A percentile compares a stretch with the other conserved stretches of the same genome.
phyloP scores from a whole-genome alignment of 1,140 invertebrate genomes.

The Drosophila trapezifrons region DNA sequence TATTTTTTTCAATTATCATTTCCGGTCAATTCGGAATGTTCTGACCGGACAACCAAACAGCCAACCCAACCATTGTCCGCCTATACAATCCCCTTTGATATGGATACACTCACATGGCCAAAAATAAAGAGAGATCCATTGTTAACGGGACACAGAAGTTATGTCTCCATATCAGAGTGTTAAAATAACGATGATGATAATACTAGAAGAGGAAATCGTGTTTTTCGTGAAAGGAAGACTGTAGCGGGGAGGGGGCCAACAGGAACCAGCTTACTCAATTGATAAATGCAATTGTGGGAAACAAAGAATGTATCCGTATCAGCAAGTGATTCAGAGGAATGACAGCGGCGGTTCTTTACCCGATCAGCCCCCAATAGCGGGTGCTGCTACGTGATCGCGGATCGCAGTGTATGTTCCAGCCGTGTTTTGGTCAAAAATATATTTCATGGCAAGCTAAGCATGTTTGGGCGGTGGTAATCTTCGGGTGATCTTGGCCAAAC shows the following conservation, averaged over 20 bases:
- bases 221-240: slow-evolving; percentile 29
- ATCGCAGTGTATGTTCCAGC: background rate
- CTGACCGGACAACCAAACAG: slow-evolving; percentile 19
- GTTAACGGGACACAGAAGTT: slow-evolving; percentile 38
- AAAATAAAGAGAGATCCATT: slow-evolving; percentile 43
- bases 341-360: slow-evolving; percentile 2
- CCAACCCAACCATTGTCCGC: slow-evolving; percentile 16
- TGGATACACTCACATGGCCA: slow-evolving; percentile 44
- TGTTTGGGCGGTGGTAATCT: slow-evolving; percentile 18
- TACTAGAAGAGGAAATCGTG: slow-evolving; percentile 55
- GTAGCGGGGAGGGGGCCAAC: background rate
- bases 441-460: slow-evolving; percentile 11
- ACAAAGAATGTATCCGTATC: slow-evolving; percentile 59
- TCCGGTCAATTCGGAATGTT: slow-evolving; percentile 66
- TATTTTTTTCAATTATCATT: slow-evolving; percentile 80
- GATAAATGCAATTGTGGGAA: slow-evolving; percentile 42
- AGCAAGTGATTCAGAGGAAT: slow-evolving; percentile 40
- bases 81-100: slow-evolving; percentile 45
- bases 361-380: slow-evolving; percentile 1
- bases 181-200: slow-evolving; percentile 31
- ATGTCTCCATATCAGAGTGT: slow-evolving; percentile 11
- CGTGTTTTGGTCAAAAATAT: slow-evolving; percentile 14
- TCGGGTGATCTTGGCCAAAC: slow-evolving; percentile 31
- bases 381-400: slow-evolving; percentile 32
- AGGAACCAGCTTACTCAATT: slow-evolving; percentile 39